A percentile compares a stretch with the other conserved stretches of the same genome.
phyloP scores from a whole-genome alignment of 2,888 invertebrate species.

The Argyresthia albistria region DNA sequence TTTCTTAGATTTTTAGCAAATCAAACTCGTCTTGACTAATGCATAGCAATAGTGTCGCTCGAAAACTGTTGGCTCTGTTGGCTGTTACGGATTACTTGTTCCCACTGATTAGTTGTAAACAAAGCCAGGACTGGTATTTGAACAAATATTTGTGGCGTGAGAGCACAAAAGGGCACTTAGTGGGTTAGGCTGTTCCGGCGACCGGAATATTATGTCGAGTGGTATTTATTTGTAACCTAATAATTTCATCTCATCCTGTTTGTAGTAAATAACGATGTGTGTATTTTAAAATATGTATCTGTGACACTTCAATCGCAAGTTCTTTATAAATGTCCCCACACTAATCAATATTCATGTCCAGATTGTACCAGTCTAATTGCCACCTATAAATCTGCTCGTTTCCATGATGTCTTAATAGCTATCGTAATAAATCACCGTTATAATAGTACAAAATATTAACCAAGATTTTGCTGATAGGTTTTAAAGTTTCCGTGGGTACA shows the following conservation, averaged over 20 bases:
- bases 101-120: constrained; percentile 50
- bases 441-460: constrained; percentile 34
- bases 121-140: constrained; percentile 32
- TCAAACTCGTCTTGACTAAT: not conserved
- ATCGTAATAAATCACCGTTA: constrained; percentile 46
- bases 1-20: not conserved
- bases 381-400: constrained; percentile 55
- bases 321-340: constrained; percentile 47
- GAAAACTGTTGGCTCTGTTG: not conserved
- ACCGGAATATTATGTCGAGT: no score
- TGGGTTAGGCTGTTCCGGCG: constrained; percentile 27
- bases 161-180: constrained; percentile 55
- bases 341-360: constrained; percentile 60
- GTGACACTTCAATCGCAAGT: constrained; percentile 16
- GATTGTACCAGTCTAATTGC: constrained; percentile 59
- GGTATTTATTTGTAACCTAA: not conserved
- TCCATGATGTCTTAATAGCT: constrained; percentile 66
- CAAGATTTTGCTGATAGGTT: constrained; percentile 17
- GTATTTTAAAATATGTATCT: not conserved
- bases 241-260: not conserved
- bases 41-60: not conserved
- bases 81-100: constrained; percentile 16
- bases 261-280: not conserved
- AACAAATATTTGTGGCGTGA: constrained; percentile 45
- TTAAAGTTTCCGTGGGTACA: not conserved